Base-by-base conservation (phyloP, 2,113 vertebrate genomes). In the Urocynchramus pylzowi region DNA sequence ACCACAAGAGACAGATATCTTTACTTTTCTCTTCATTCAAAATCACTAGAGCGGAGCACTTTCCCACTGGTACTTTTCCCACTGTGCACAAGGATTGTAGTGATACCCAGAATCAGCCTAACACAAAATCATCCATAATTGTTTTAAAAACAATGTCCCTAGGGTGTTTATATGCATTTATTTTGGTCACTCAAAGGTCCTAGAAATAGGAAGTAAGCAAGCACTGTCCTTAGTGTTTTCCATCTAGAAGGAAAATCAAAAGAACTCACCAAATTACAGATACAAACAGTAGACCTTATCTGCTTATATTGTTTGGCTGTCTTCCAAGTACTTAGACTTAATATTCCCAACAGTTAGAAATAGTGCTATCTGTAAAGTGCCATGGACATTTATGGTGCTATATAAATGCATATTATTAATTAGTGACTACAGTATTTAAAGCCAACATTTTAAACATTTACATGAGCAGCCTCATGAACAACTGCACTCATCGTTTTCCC, bases 331-430 rank as follows among this genome's bases (percentile, higher is more conserved):
- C 83, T 90, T 63, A 80, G n/a, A 44, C 20, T 71, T 91, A 88
- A 83, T 90, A 91, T 88, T 90, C 60, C 41, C 24, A 67, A 78
- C 96, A 90, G 91, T 94, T 82, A 89, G 68, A 45, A 93, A 94
- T 88, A 91, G 8, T 64, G 33, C 77, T 97, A 93, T 92, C 82
- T 92, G 30, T 77, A 70, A 96, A 94, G 52, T 67, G 26, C 49
- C 56, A 61, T 56, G 60, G 61, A 81, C 59, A 37, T 94, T 94
- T 94, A 95, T 78, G 64, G 64, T 56, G 41, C 76, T 78, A 60
- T 79, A 96, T 80, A 90, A 96, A 84, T 78, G 56, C 22, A 49
- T 84, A 81, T 70, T 78, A 92, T 84, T 86, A 93, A 93, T 95
- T 86, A 91, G 94, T 93, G 95, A 93, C 94, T 84, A 42, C 68